A percentile compares a stretch with the other conserved stretches of the same genome.
These are phyloP conservation scores for Porites lutea DNA, from an alignment of 64 coral and sea anemone genomes.

Conservation along the genomic window DNA sequence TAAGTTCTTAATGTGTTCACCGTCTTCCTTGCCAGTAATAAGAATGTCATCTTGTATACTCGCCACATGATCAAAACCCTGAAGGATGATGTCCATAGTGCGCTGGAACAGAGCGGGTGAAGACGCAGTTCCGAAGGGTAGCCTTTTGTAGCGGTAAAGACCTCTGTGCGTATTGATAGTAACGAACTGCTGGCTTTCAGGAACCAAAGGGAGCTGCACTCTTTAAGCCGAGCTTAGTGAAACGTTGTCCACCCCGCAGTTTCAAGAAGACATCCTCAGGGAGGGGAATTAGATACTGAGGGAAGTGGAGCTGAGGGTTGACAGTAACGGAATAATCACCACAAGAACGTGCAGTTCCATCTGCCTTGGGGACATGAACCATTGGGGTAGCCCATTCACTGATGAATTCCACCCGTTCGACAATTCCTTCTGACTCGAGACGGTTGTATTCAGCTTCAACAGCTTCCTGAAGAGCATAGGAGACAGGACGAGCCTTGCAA, in stretches of 20 bases:
- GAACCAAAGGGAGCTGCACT: no score
- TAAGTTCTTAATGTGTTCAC: not conserved
- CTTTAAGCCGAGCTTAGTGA: conserved; percentile 2
- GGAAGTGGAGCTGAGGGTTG: conserved; percentile 25
- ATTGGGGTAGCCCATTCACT: not conserved
- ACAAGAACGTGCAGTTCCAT: not conserved
- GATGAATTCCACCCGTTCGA: not conserved
- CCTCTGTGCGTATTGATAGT: no score
- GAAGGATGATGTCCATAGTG: no score
- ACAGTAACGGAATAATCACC: conserved; percentile 9
- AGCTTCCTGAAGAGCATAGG: conserved; percentile 9
- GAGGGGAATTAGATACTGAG: not conserved
- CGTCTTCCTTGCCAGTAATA: not conserved
- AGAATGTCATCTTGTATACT: not conserved
- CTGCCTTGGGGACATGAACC: not conserved
- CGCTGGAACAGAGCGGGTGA: no score
- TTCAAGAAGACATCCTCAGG: not conserved
- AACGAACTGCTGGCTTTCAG: no score
- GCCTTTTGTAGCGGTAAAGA: no score
- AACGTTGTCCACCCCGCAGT: not conserved
- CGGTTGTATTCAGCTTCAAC: conserved; percentile 5
- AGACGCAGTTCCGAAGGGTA: no score
- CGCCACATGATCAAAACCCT: not conserved
- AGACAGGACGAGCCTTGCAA: conserved; percentile 21
- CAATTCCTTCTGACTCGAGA: not conserved